Conservation (phyloP, 2,888 invertebrate species). For the Tenthredo distinguenda region DNA sequence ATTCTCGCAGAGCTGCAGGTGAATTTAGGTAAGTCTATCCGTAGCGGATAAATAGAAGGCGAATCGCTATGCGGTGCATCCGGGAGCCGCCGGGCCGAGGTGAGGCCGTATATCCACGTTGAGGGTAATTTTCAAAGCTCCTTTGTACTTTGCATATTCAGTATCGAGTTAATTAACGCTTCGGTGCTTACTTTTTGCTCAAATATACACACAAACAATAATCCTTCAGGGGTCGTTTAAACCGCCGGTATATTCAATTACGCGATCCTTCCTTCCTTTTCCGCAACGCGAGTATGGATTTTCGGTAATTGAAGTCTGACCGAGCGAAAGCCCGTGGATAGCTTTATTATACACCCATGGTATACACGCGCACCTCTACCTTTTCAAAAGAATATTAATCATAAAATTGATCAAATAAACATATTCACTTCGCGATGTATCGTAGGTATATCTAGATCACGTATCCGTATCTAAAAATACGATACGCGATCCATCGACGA, state of each 20-base stretch:
- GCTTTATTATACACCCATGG: background rate
- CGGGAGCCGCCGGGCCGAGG: background rate
- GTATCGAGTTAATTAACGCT: constrained; percentile 46
- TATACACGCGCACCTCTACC: background rate
- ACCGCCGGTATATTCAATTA: constrained; percentile 36
- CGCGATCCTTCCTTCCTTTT: constrained; percentile 35
- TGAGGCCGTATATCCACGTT: background rate
- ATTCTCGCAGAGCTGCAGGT: too few species aligned
- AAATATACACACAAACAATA: constrained; percentile 33
- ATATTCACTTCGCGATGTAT: background rate
- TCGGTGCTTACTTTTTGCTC: constrained; percentile 21
- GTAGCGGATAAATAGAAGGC: background rate
- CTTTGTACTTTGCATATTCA: constrained; percentile 46
- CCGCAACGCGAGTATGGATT: constrained; percentile 16
- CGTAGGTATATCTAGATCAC: background rate
- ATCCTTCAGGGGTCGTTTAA: constrained; percentile 38
- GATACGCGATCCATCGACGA: background rate
- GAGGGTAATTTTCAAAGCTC: constrained; percentile 44
- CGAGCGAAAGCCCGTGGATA: constrained; percentile 29
- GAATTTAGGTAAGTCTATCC: too few species aligned
- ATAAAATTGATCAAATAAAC: background rate
- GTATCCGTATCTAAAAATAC: background rate
- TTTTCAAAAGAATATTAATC: background rate
- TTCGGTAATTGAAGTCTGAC: constrained; percentile 47
- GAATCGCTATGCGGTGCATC: constrained; percentile 29